phyloP scores from a whole-genome alignment of 1,140 invertebrate genomes.

The Trachelipus rathkii region DNA sequence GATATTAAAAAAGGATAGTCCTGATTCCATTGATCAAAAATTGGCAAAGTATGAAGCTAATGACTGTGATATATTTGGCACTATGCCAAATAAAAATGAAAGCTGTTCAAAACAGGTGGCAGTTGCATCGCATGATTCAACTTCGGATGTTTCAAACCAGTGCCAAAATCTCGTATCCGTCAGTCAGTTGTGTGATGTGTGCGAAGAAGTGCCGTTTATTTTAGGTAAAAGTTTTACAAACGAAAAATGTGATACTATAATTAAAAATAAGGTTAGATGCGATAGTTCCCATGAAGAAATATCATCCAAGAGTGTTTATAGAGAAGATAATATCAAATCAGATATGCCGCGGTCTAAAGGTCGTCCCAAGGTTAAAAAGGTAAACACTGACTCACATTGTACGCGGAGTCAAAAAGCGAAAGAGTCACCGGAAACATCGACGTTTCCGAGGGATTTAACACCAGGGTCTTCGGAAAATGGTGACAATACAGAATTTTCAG shows the following conservation, averaged over 20 bases:
- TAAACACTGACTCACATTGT: neutral
- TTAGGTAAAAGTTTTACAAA: neutral
- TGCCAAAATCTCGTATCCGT: neutral
- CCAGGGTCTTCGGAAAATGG: neutral
- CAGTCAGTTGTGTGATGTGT: neutral
- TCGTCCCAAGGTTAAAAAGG: neutral
- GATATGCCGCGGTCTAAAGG: neutral
- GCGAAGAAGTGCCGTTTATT: conserved; percentile 9
- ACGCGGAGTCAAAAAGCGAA: neutral
- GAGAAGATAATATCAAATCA: neutral
- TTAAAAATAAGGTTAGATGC: neutral
- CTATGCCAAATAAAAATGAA: neutral
- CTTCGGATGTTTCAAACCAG: neutral
- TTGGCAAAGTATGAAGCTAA: neutral
- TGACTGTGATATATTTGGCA: neutral
- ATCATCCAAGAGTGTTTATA: neutral
- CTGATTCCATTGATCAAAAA: neutral
- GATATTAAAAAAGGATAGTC: neutral
- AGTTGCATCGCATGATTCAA: neutral
- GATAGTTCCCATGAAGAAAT: neutral
- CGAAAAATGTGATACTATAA: neutral
- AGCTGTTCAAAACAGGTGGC: neutral
- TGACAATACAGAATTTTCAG: neutral
- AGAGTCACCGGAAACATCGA: neutral
- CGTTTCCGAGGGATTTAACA: neutral